Conservation (phyloP, 1,140 invertebrate genomes). For the Lasaia peninsularis region DNA sequence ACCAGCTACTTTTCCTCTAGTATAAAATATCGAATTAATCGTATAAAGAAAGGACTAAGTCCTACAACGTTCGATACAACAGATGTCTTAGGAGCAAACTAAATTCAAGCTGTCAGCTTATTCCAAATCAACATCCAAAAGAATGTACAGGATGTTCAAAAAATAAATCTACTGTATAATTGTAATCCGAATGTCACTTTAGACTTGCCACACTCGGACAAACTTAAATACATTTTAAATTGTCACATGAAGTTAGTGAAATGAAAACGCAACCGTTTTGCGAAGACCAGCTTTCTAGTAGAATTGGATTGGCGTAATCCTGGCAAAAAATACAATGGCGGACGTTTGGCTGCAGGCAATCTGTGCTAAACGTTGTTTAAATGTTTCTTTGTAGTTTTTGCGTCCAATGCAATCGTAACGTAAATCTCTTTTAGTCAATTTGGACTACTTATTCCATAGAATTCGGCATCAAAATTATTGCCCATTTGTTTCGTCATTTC, state of each 20-base stretch:
- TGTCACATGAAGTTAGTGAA: slow-evolving; percentile 2
- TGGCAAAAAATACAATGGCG: slow-evolving; percentile 2
- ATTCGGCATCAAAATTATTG: no score
- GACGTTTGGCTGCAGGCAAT: neutral
- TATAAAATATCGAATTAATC: no score
- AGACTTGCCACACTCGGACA: neutral
- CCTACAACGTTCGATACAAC: no score
- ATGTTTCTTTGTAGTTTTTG: neutral
- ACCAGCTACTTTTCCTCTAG: no score
- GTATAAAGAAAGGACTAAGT: no score
- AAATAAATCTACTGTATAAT: neutral
- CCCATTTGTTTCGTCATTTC: no score
- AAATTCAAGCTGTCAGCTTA: no score
- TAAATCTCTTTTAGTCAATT: no score
- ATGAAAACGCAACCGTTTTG: slow-evolving; percentile 9
- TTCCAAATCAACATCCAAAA: no score
- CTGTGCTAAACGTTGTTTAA: slow-evolving; percentile 1
- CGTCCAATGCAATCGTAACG: neutral
- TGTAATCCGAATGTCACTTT: slow-evolving; percentile 1
- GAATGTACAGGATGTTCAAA: neutral
- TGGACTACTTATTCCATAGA: no score
- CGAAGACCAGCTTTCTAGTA: neutral
- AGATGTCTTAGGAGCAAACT: no score
- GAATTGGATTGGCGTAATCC: slow-evolving; percentile 9
- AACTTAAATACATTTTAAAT: slow-evolving; percentile 5